phyloP scores from a whole-genome alignment of 2,797 vertebrate species.

The Poecilia wingei region DNA sequence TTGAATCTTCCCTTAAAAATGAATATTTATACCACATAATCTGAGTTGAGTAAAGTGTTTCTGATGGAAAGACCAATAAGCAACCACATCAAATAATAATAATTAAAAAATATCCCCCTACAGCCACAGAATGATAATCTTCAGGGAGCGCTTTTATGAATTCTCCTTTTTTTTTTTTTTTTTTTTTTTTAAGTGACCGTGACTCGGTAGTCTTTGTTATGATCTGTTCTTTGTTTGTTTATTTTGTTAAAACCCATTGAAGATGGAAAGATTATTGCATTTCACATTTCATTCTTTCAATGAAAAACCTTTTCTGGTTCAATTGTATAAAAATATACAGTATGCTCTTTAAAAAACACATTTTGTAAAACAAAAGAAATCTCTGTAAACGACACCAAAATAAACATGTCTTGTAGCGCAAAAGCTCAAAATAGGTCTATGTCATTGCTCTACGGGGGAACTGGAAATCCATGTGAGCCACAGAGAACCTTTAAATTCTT shows the following conservation, averaged over 20 bases:
- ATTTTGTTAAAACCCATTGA: background rate
- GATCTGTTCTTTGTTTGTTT: background rate
- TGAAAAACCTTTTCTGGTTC: background rate
- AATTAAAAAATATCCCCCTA: too few relatives aligned
- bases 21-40: background rate
- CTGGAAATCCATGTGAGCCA: background rate
- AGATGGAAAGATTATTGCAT: background rate
- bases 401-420: background rate
- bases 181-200: background rate
- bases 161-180: background rate
- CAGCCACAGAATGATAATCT: background rate
- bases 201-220: background rate
- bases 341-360: background rate
- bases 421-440: background rate
- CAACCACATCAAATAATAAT: background rate
- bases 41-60: background rate
- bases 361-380: background rate
- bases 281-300: background rate
- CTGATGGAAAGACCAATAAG: background rate
- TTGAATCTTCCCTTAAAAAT: background rate
- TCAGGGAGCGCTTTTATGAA: background rate
- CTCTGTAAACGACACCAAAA: background rate
- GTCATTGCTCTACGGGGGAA: background rate
- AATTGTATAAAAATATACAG: background rate
- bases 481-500: background rate